A percentile compares a stretch with the other conserved stretches of the same genome.
phyloP scores from a whole-genome alignment of 1,140 invertebrate species.

The Bombus fervidus region DNA sequence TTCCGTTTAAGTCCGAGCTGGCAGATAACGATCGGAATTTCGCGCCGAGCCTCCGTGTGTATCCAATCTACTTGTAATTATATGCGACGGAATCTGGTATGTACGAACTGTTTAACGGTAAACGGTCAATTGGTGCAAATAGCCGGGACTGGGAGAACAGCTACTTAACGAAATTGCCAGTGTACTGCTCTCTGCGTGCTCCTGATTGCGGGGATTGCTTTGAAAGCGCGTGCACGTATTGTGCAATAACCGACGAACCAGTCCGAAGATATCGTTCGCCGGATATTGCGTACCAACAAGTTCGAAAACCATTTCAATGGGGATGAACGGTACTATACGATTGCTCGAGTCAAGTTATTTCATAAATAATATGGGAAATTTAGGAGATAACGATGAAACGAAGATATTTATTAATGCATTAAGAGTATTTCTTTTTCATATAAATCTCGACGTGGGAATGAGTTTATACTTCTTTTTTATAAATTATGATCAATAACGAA shows the following conservation, averaged over 20 bases:
- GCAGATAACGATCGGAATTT: conserved; percentile 41
- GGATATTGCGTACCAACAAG: not conserved
- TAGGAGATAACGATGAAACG: not conserved
- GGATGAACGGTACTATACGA: not conserved
- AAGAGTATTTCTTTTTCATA: too few relatives aligned
- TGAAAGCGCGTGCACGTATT: not conserved
- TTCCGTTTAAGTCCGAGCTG: conserved; percentile 2
- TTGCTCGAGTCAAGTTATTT: not conserved
- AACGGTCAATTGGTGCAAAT: conserved; percentile 37
- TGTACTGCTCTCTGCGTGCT: not conserved
- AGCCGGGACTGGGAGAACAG: conserved; percentile 19
- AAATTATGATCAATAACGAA: too few relatives aligned
- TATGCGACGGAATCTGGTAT: conserved; percentile 24
- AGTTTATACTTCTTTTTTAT: too few relatives aligned
- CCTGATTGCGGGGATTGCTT: not conserved
- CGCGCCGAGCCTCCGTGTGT: not conserved
- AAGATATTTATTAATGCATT: too few relatives aligned
- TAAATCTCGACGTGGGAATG: too few relatives aligned
- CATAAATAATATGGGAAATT: not conserved
- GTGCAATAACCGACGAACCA: conserved; percentile 17
- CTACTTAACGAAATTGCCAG: conserved; percentile 33
- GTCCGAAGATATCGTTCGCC: not conserved
- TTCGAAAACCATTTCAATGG: not conserved
- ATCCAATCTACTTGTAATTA: conserved; percentile 40
- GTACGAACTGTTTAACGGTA: conserved; percentile 23